These are phyloP conservation scores for Drosophila phalerata DNA, from an alignment of 2,888 invertebrate genomes.

Conservation along the genomic window DNA sequence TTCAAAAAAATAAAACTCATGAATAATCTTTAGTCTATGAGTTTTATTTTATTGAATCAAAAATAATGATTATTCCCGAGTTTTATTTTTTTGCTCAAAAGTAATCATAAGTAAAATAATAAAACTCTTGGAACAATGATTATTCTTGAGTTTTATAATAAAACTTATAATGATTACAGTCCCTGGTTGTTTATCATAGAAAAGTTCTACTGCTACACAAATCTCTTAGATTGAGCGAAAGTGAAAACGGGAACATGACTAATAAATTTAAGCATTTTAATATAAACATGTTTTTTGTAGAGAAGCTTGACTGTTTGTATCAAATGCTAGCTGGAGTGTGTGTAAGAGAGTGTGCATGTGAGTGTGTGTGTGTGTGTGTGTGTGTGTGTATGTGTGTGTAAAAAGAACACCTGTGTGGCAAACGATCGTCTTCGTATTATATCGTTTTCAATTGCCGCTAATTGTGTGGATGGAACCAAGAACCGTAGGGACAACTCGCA, in stretches of 20 bases:
- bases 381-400: slow-evolving; percentile 7
- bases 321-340: neutral
- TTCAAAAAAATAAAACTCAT: too few relatives aligned
- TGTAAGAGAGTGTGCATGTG: too few relatives aligned
- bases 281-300: neutral
- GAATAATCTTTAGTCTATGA: too few relatives aligned
- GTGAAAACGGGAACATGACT: neutral
- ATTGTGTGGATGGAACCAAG: slow-evolving; percentile 40
- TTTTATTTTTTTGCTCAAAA: too few relatives aligned
- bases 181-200: too few relatives aligned
- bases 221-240: neutral
- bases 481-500: slow-evolving; percentile 49
- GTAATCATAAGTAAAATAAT: too few relatives aligned
- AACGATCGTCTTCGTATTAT: slow-evolving; percentile 42
- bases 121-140: too few relatives aligned
- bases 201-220: neutral
- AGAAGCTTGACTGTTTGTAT: neutral
- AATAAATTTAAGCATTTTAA: neutral
- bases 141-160: too few relatives aligned
- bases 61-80: too few relatives aligned
- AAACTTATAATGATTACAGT: too few relatives aligned
- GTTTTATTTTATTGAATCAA: too few relatives aligned
- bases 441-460: slow-evolving; percentile 57
- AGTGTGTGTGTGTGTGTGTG: slow-evolving; percentile 12
- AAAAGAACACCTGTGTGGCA: slow-evolving; percentile 46